Percentiles rank a stretch among this genome's conserved stretches.
phyloP scores from a whole-genome alignment of 1,140 invertebrate genomes.

The Holcopasites calliopsidis region DNA sequence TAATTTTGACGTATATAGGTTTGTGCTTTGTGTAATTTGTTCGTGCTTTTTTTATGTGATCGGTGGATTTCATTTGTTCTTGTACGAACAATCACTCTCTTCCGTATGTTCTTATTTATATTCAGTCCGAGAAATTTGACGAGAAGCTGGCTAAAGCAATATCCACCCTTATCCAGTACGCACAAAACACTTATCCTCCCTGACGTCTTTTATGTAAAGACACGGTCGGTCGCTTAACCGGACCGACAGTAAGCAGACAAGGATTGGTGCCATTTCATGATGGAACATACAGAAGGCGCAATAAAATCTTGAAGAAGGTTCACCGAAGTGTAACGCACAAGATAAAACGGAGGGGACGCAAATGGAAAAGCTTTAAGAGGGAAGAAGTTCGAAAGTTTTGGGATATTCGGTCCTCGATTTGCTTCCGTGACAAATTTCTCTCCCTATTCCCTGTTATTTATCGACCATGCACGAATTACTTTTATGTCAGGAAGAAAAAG shows the following conservation, averaged over 20 bases:
- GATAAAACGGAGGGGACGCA: not conserved
- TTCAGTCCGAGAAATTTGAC: too few species aligned
- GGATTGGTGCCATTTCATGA: conserved; percentile 7
- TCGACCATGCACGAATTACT: not conserved
- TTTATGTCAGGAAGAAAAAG: not conserved
- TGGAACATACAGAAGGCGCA: conserved; percentile 2
- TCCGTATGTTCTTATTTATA: too few species aligned
- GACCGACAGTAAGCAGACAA: conserved; percentile 41
- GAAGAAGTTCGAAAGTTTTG: not conserved
- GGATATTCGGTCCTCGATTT: not conserved
- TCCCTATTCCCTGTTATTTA: not conserved
- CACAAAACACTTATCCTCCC: too few species aligned
- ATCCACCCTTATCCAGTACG: too few species aligned
- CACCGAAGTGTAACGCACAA: not conserved
- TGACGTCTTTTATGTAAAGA: not conserved
- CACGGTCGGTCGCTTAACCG: conserved; percentile 29
- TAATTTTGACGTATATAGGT: too few species aligned
- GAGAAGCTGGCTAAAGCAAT: too few species aligned
- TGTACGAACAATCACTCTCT: too few species aligned
- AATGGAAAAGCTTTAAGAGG: not conserved
- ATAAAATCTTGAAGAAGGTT: conserved; percentile 29
- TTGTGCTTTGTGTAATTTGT: too few species aligned
- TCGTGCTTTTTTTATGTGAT: too few species aligned
- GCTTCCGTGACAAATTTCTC: not conserved
- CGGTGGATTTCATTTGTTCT: too few species aligned